Base-by-base conservation (phyloP, 1,140 invertebrate species). In the Pachypeltis micranthus region DNA sequence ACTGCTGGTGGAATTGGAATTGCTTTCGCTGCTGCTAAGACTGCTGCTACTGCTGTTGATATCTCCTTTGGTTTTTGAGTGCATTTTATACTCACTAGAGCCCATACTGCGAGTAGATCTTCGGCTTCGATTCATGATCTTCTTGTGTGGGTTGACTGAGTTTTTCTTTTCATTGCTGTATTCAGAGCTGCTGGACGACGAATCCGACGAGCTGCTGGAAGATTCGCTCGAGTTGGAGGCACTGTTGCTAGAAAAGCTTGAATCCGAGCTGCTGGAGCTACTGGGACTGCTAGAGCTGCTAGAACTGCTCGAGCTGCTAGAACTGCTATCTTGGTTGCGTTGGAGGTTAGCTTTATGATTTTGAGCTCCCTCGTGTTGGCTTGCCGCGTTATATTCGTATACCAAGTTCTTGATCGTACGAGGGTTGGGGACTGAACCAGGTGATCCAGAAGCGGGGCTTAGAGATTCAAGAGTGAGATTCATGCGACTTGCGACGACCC, bases 401-500 rank as follows among this genome's bases (percentile, higher is more conserved):
- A 69, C 66, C 19, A 69, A 47, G 51, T 69, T 63, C 3, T 63
- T 63, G 39, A 67, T 72, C 21, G 72, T 71, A 23, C 78, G 72
- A 0, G 72, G 73, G 27, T 74, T 70, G 1, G 57, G 44, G 7
- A 72, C 39, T 24, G 68, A 56, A 61, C 69, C 27, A 16, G 69
- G 31, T 28, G 56, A 56, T 0, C 61, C 63, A 0, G 55, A 65
- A 0, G 66, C 56, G 4, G 72, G 64, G n/a, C 73, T 70, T 26
- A 77, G 65, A 31, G 72, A 65, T 1, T 64, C 58, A 51, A 86
- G 72, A 44, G 77, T 79, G 25, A 84, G 61, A 63, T 79, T 81
- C 23, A 85, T 73, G 54, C 74, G 74, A 70, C 80, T 83, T 23
- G 76, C 70, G n/a, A 86, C 80, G 67, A 80, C 77, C 44, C 80